phyloP scores from a whole-genome alignment of 92 coral and sea anemone species.

The Paragorgia papillata region DNA sequence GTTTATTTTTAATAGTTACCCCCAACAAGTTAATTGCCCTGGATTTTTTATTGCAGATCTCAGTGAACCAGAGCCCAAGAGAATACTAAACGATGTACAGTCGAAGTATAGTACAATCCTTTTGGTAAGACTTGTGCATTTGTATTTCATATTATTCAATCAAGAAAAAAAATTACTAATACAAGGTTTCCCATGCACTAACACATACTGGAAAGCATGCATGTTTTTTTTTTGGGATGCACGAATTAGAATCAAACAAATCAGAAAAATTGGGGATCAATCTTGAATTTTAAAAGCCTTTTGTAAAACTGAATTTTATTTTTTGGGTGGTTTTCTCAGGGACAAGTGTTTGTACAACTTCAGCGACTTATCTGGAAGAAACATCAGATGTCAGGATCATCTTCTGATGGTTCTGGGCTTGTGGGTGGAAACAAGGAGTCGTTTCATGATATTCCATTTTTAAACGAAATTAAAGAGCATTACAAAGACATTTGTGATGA shows the following conservation, averaged over 20 bases:
- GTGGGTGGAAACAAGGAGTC: slow-evolving; percentile 22
- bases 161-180: no score
- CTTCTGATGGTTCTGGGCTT: neutral
- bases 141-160: neutral
- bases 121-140: neutral
- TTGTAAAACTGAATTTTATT: no score
- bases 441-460: slow-evolving; percentile 29
- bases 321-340: slow-evolving; percentile 21
- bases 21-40: no score
- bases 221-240: no score
- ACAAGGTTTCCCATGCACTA: no score
- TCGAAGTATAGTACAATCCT: neutral
- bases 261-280: no score
- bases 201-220: no score
- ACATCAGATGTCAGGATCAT: slow-evolving; percentile 3
- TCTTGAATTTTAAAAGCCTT: no score
- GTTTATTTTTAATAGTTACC: no score
- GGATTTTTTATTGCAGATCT: no score
- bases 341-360: slow-evolving; percentile 24
- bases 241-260: no score
- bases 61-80: neutral
- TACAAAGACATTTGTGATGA: slow-evolving; percentile 24
- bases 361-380: slow-evolving; percentile 28
- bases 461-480: slow-evolving; percentile 21
- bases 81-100: slow-evolving; percentile 1